Evolutionary conservation across 2,797 vertebrate genomes (phyloP).

Genomic region (Pseudochirops cupreus): DNA sequence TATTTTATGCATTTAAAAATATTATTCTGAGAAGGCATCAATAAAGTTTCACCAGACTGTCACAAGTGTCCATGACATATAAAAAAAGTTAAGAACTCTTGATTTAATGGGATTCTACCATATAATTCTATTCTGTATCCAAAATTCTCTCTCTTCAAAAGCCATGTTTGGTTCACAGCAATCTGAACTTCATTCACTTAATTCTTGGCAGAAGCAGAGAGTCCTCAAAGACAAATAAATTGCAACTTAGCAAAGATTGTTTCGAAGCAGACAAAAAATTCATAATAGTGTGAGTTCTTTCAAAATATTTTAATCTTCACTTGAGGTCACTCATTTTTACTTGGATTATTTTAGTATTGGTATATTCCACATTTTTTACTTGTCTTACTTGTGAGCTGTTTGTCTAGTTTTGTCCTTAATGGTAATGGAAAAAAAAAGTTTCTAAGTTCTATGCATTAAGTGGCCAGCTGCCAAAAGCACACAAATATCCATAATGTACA

Average conservation of each 20-base stretch:
- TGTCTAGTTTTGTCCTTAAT: constrained; percentile 72
- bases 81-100: not conserved
- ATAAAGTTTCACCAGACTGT: not conserved
- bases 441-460: constrained; percentile 52
- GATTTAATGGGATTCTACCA: not conserved
- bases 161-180: not conserved
- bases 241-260: not conserved
- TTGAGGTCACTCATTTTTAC: not conserved
- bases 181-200: not conserved
- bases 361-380: not conserved
- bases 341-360: not conserved
- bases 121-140: not conserved
- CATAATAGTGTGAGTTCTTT: not conserved
- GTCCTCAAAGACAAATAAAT: not conserved
- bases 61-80: not conserved
- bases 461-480: constrained; percentile 66
- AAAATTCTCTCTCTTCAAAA: not conserved
- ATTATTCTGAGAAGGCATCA: not conserved
- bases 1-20: not conserved
- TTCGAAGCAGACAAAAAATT: not conserved
- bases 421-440: constrained; percentile 49
- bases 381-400: constrained; percentile 72
- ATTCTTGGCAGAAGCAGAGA: not conserved
- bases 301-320: not conserved
- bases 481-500: constrained; percentile 73